Evolutionary conservation across 2,113 vertebrate species (phyloP).

Genomic region (Heloderma charlesbogerti): DNA sequence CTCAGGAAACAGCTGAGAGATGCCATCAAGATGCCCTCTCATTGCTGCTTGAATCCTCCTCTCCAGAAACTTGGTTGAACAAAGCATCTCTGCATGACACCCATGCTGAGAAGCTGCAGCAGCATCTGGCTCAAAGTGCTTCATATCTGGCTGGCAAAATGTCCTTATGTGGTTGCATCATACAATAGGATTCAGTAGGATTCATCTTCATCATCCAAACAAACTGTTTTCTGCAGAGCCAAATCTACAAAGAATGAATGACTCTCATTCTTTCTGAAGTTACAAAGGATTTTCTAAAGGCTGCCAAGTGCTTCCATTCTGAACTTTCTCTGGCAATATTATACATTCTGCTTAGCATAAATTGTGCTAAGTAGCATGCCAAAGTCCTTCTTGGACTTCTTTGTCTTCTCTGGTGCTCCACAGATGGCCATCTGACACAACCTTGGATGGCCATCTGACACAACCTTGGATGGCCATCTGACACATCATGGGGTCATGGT

Average conservation of each 20-base stretch:
- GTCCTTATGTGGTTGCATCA: neutral
- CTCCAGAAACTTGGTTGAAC: too few species aligned
- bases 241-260: too few species aligned
- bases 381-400: neutral
- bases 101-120: too few species aligned
- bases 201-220: neutral
- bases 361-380: neutral
- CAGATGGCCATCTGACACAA: neutral
- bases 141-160: too few species aligned
- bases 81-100: too few species aligned
- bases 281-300: neutral
- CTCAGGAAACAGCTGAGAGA: too few species aligned
- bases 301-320: neutral
- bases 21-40: too few species aligned
- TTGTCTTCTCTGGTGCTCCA: neutral
- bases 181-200: neutral
- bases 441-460: neutral
- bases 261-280: too few species aligned
- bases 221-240: too few species aligned
- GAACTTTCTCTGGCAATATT: neutral
- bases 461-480: neutral
- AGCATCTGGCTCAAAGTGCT: too few species aligned
- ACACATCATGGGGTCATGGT: neutral
- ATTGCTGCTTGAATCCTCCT: too few species aligned
- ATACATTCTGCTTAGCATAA: neutral